Evolutionary conservation across 2,888 invertebrate species (phyloP).

Genomic region (Acrobasis consociella): DNA sequence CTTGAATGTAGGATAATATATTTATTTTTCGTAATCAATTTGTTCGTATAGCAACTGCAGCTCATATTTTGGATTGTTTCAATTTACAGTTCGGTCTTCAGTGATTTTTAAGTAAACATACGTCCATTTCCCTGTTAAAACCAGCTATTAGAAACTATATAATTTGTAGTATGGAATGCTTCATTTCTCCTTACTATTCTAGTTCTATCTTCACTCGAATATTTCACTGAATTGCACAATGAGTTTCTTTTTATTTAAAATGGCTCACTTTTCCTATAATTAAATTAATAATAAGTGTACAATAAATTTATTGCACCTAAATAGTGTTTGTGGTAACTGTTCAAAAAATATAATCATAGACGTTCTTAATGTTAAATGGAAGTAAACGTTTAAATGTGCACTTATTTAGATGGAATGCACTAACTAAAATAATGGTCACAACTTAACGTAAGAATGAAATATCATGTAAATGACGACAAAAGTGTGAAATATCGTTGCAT

Average conservation of each 20-base stretch:
- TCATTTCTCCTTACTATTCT: conserved; percentile 79
- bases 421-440: conserved; percentile 44
- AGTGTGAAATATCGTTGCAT: conserved; percentile 52
- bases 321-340: conserved; percentile 63
- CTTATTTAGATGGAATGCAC: conserved; percentile 63
- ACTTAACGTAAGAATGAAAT: conserved; percentile 38
- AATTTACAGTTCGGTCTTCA: conserved; percentile 50
- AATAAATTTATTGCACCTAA: conserved; percentile 65
- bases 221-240: conserved; percentile 80
- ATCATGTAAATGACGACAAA: conserved; percentile 45
- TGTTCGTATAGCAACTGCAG: conserved; percentile 52
- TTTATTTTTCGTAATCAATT: conserved; percentile 40
- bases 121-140: conserved; percentile 83
- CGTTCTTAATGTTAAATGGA: conserved; percentile 51
- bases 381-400: conserved; percentile 54
- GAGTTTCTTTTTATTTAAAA: conserved; percentile 76
- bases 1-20: conserved; percentile 46
- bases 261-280: conserved; percentile 82
- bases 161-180: conserved; percentile 81
- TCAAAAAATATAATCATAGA: conserved; percentile 45
- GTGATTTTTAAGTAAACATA: conserved; percentile 54
- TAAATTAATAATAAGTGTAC: conserved; percentile 59
- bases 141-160: conserved; percentile 77
- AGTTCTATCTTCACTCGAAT: conserved; percentile 76
- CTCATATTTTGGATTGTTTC: conserved; percentile 48